A percentile compares a stretch with the other conserved stretches of the same genome.
Conservation (phyloP, 2,888 invertebrate species). For the Clistopyga incitator region DNA sequence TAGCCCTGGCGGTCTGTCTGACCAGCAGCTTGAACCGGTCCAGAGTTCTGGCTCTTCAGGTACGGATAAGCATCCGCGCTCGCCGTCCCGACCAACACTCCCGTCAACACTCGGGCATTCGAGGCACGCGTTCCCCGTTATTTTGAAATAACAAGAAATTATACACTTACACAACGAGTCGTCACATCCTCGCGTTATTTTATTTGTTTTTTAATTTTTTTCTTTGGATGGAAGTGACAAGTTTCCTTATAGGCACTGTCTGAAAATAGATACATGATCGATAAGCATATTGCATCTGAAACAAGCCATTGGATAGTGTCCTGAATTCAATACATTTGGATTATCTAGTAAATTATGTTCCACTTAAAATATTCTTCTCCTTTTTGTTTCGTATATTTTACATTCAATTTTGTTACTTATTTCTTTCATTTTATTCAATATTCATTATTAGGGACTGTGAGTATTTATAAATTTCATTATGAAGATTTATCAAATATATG, state of each 20-base stretch:
- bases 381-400: too few relatives aligned
- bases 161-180: conserved; percentile 32
- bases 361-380: too few relatives aligned
- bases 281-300: not conserved
- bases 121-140: conserved; percentile 65
- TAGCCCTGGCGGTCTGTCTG: conserved; percentile 94
- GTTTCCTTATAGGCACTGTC: not conserved
- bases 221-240: not conserved
- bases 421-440: too few relatives aligned
- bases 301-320: not conserved
- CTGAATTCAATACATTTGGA: not conserved
- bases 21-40: conserved; percentile 95
- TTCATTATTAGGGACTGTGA: too few relatives aligned
- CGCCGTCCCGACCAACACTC: not conserved
- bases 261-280: not conserved
- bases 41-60: conserved; percentile 94
- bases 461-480: too few relatives aligned
- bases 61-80: conserved; percentile 78
- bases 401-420: too few relatives aligned
- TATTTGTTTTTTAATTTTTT: not conserved
- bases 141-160: conserved; percentile 52
- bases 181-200: not conserved
- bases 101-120: conserved; percentile 40
- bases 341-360: too few relatives aligned
- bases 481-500: too few relatives aligned